These are phyloP conservation scores for Epinephelus coioides DNA, from an alignment of 2,797 vertebrate species.

Conservation along the genomic window DNA sequence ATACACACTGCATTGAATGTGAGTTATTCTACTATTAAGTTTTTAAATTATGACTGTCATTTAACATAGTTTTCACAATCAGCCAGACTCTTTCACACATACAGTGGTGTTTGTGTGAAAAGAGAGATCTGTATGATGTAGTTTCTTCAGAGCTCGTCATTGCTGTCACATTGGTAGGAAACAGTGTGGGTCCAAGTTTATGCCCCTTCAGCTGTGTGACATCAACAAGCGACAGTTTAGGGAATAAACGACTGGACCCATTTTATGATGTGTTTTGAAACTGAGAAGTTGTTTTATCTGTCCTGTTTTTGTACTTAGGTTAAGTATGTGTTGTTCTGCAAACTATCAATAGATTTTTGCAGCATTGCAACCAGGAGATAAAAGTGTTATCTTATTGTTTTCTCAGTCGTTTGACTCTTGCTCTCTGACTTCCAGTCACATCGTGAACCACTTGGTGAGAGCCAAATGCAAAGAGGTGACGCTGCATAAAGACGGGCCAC, in stretches of 20 bases:
- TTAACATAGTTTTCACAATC: neutral
- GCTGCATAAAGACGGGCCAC: slow-evolving; percentile 95
- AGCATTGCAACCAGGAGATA: neutral
- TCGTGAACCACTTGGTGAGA: slow-evolving; percentile 98
- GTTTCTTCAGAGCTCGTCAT: neutral
- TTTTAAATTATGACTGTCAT: neutral
- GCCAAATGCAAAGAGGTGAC: slow-evolving; percentile 99
- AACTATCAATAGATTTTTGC: neutral
- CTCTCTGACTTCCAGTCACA: slow-evolving; percentile 89
- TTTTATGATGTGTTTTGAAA: neutral
- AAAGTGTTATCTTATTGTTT: slow-evolving; percentile 17
- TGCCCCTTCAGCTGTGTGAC: slow-evolving; percentile 9
- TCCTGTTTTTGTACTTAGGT: neutral
- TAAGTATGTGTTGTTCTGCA: neutral
- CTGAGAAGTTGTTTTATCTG: neutral
- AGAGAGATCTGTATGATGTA: neutral
- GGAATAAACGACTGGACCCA: neutral
- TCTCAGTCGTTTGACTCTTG: neutral
- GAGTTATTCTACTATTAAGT: too few relatives aligned
- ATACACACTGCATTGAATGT: neutral
- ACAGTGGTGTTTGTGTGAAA: slow-evolving; percentile 1
- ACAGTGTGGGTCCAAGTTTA: neutral
- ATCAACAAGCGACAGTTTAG: too few relatives aligned
- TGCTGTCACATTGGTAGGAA: neutral
- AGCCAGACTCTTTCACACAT: neutral